A percentile compares a stretch with the other conserved stretches of the same genome.
Conservation (phyloP, 1,140 invertebrate species). For the Plectus sambesii region DNA sequence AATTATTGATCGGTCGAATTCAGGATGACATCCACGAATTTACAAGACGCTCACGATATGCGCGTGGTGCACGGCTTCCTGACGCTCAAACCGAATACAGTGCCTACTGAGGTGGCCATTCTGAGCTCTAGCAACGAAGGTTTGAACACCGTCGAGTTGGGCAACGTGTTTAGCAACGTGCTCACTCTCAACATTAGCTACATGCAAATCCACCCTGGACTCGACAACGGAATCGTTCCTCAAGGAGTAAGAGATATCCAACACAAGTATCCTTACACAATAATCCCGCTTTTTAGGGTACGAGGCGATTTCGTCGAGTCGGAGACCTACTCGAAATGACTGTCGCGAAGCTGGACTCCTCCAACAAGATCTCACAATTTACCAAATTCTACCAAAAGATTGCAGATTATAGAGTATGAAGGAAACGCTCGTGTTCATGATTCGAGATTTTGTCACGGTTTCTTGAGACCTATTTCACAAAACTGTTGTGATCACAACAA, state of each 20-base stretch:
- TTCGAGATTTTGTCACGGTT: too few species aligned
- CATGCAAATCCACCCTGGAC: slow-evolving; percentile 44
- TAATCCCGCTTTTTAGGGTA: slow-evolving; percentile 44
- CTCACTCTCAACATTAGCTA: slow-evolving; percentile 43
- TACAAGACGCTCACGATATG: slow-evolving; percentile 30
- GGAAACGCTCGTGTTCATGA: too few species aligned
- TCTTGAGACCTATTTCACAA: too few species aligned
- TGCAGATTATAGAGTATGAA: slow-evolving; percentile 36
- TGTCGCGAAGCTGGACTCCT: slow-evolving; percentile 38
- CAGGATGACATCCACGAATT: slow-evolving; percentile 39
- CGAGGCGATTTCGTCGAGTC: slow-evolving; percentile 37
- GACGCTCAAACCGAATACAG: slow-evolving; percentile 41
- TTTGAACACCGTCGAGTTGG: slow-evolving; percentile 43
- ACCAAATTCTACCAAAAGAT: slow-evolving; percentile 45
- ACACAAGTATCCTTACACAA: too few species aligned
- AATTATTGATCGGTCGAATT: too few species aligned
- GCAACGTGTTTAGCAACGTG: slow-evolving; percentile 39
- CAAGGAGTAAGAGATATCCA: slow-evolving; percentile 29
- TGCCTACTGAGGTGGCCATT: slow-evolving; percentile 42
- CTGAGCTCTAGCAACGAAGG: slow-evolving; percentile 44
- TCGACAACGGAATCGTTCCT: slow-evolving; percentile 39
- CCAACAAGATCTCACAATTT: slow-evolving; percentile 41
- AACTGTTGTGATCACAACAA: too few species aligned
- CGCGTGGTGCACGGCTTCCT: slow-evolving; percentile 39
- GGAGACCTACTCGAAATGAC: slow-evolving; percentile 45